These are phyloP conservation scores for Spicauda simplicius DNA, from an alignment of 2,888 invertebrate species.

Conservation along the genomic window DNA sequence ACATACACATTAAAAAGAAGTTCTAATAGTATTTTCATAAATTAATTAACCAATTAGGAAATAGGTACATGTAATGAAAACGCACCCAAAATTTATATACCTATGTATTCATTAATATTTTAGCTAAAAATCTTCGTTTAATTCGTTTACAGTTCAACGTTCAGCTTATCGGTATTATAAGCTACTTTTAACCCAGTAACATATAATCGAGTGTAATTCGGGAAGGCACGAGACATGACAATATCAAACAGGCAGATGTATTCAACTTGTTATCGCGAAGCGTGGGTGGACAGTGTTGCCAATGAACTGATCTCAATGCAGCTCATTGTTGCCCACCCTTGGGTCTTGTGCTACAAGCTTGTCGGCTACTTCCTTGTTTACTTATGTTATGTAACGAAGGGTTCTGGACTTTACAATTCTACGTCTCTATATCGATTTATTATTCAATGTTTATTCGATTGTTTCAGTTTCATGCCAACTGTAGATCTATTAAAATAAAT, in stretches of 20 bases:
- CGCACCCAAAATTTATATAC: too few species aligned
- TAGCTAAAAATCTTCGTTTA: too few species aligned
- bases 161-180: not conserved
- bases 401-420: not conserved
- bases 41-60: too few species aligned
- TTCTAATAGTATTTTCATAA: too few species aligned
- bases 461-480: too few species aligned
- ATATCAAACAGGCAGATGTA: conserved; percentile 75
- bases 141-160: too few species aligned
- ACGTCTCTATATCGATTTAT: too few species aligned
- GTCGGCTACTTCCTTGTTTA: conserved; percentile 74
- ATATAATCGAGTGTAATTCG: not conserved
- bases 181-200: not conserved
- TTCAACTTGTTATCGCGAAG: conserved; percentile 79
- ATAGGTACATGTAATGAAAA: too few species aligned
- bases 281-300: conserved; percentile 77
- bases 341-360: conserved; percentile 60
- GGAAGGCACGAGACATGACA: conserved; percentile 49
- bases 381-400: conserved; percentile 51
- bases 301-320: conserved; percentile 75
- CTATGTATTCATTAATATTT: too few species aligned
- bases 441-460: too few species aligned
- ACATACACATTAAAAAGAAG: too few species aligned
- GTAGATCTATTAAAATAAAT: too few species aligned
- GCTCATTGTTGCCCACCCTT: conserved; percentile 73